Conservation (phyloP, 2,888 invertebrate genomes). For the Ectemnius cavifrons region DNA sequence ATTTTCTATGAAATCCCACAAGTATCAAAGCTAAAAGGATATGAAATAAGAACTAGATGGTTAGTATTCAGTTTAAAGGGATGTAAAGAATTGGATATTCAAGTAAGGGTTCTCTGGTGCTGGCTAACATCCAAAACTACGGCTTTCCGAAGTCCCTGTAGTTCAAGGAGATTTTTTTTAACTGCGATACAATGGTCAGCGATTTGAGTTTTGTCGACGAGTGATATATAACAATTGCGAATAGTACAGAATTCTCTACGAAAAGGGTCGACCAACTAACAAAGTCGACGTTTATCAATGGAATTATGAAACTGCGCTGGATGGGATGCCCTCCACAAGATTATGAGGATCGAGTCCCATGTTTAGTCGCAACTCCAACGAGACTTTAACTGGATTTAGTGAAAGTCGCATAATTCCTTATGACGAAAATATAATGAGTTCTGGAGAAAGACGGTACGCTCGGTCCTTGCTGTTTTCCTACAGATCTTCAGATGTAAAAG, state of each 20-base stretch:
- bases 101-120: slow-evolving; percentile 68
- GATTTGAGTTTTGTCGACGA: no score
- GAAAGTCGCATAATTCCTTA: slow-evolving; percentile 58
- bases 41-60: neutral
- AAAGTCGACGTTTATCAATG: slow-evolving; percentile 56
- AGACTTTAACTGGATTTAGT: slow-evolving; percentile 64
- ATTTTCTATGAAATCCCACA: no score
- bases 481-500: slow-evolving; percentile 56
- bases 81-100: slow-evolving; percentile 72
- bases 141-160: slow-evolving; percentile 25
- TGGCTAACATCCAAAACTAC: slow-evolving; percentile 69
- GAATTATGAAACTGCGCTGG: slow-evolving; percentile 54
- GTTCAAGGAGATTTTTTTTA: neutral
- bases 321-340: slow-evolving; percentile 54
- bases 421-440: slow-evolving; percentile 63
- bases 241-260: neutral
- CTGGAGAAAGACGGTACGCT: slow-evolving; percentile 40
- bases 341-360: slow-evolving; percentile 57
- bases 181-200: neutral
- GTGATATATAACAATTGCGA: no score
- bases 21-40: no score
- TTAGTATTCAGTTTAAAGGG: neutral
- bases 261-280: neutral
- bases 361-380: slow-evolving; percentile 59
- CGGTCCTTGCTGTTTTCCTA: neutral